Evolutionary conservation across 2,888 invertebrate genomes (phyloP).

Genomic region (Ochropleura plecta): DNA sequence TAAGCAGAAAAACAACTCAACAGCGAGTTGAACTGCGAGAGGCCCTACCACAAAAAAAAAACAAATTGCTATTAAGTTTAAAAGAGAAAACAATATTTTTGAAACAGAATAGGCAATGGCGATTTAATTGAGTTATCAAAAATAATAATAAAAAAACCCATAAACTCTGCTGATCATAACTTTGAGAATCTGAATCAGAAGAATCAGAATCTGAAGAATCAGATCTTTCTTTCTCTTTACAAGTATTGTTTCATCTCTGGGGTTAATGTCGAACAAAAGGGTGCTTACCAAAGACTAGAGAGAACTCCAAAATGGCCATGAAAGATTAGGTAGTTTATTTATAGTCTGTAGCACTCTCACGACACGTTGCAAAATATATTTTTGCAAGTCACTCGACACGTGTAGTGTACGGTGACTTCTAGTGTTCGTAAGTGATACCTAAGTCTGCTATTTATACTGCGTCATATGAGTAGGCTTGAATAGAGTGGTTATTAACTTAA

Average conservation of each 20-base stretch:
- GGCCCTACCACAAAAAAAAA: too few species aligned
- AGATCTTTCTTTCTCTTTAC: neutral
- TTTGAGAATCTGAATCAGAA: neutral
- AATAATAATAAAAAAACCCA: neutral
- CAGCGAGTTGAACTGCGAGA: too few species aligned
- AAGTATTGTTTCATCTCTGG: conserved; percentile 11
- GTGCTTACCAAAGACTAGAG: conserved; percentile 8
- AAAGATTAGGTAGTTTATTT: conserved; percentile 35
- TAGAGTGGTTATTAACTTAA: neutral
- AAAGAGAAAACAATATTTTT: too few species aligned
- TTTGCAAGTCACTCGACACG: conserved; percentile 26
- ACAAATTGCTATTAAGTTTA: too few species aligned
- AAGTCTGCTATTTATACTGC: neutral
- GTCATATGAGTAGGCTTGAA: neutral
- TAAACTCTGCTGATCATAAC: conserved; percentile 6
- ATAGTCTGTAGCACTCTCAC: neutral
- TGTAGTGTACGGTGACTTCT: neutral
- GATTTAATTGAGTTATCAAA: too few species aligned
- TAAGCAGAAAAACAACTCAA: too few species aligned
- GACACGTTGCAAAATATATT: conserved; percentile 17
- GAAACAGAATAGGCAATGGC: too few species aligned
- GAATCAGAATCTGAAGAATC: too few species aligned
- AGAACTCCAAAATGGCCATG: conserved; percentile 1
- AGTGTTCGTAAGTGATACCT: conserved; percentile 3
- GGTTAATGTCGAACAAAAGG: conserved; percentile 28